Evolutionary conservation across 2,113 vertebrate species (phyloP), one percentile per base, ranked within the genome.

Genomic region (Machaerirhynchus nigripectus): DNA sequence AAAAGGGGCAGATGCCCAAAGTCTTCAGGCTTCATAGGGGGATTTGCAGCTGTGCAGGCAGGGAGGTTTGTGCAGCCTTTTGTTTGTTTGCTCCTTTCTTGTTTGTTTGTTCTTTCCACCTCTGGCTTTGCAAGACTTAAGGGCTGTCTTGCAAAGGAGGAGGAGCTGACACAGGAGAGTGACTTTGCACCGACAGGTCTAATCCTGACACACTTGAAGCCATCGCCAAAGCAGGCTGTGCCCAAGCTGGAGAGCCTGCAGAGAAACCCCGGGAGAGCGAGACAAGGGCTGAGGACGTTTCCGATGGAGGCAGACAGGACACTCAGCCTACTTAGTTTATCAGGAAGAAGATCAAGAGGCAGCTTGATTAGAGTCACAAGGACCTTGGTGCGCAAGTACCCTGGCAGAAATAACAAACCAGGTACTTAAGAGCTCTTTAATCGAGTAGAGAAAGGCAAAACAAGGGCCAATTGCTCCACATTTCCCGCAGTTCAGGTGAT

Each of bases 341-440:
- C 91, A 94, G 93, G 87, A 90, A 93, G 92, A 96, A 84, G 89
- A 96, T 96, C 96, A 95, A 96, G 96, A 93, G 91, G 85, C 15
- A 0, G 82, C 95, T 97, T 95, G 94, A 97, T 96, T 96, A 91
- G 89, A 91, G 87, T 94, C 86, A 95, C 86, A 94, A 95, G 93
- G 91, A 71, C 89, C 69, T 92, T 74, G 73, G 77, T 78, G 19
- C 3, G 0, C 64, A 91, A 94, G 94, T 87, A 86, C 84, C 93
- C 94, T 87, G 84, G 78, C 84, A 95, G 89, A 91, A 96, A 95
- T 95, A 96, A 96, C 81, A 94, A 95, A 89, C 70, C 93, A 93
- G 82, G 87, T 96, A 96, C 93, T 94, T 93, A 91, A 93, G 82
- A 93, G 93, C 89, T 95, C 84, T 96, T 95, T 93, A 94, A 91